Conservation (phyloP, 2,113 vertebrate species). For the Heliornis fulica region DNA sequence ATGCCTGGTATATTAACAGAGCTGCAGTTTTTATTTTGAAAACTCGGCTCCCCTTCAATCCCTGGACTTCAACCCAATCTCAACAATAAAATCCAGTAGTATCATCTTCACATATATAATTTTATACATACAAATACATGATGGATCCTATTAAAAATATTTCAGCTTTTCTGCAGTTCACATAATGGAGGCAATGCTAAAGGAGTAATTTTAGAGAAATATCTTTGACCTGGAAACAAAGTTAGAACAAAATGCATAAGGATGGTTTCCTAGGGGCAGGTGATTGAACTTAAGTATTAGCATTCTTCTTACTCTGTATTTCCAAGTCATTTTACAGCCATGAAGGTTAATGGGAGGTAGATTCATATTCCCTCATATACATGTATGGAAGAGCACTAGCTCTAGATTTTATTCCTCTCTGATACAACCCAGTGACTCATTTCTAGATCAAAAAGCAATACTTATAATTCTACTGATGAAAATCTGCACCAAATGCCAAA, state of each 20-base stretch:
- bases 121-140: not conserved
- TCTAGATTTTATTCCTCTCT: not conserved
- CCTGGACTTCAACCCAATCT: not conserved
- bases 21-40: not conserved
- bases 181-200: not conserved
- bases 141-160: not conserved
- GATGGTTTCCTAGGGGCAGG: not conserved
- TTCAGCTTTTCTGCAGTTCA: not conserved
- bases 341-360: not conserved
- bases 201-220: not conserved
- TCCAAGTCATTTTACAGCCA: not conserved
- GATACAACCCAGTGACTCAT: not conserved
- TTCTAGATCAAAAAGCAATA: not conserved
- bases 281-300: not conserved
- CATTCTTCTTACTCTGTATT: not conserved
- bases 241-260: not conserved
- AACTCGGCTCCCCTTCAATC: not conserved
- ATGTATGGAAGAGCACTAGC: not conserved
- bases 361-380: not conserved
- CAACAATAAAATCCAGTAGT: not conserved
- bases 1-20: not conserved
- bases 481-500: not conserved
- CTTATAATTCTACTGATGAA: not conserved
- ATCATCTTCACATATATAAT: not conserved
- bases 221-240: not conserved